Base-by-base conservation (phyloP, 2,888 invertebrate species). In the Icerya purchasi region DNA sequence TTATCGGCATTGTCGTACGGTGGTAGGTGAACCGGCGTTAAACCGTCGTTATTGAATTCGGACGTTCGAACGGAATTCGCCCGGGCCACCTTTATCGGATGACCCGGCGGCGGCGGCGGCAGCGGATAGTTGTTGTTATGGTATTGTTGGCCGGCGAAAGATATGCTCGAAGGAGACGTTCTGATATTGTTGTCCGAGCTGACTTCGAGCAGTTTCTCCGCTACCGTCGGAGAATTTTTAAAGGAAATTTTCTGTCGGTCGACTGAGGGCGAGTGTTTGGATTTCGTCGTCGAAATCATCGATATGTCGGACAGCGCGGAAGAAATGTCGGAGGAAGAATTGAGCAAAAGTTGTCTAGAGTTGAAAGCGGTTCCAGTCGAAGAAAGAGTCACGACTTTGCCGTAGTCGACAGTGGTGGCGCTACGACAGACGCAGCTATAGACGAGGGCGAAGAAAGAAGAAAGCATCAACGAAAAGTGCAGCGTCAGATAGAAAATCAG, bases 401-500 rank as follows among this genome's bases (percentile, higher is more conserved):
- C 58, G 50, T 63, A 68, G n/a, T n/a, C n/a, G 14, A 8, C 36
- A 14, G 2, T 2, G 25, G 1, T 49, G n/a, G 22, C 25, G 54
- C 22, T 59, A 50, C 50, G 60, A 52, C 64, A 68, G n/a, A n/a
- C n/a, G 67, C 73, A 69, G 49, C 71, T 69, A 22, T 70, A 69
- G 2, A 74, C 65, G 62, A 75, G 72, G 5, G 36, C 5, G 14
- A 36, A 36, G 5, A 36, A 8, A 25, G 74, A 72, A 51, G 36
- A 36, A 8, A 36, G 36, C 14, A 36, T 36, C 14, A 79, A 68
- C 59, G 76, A 69, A 3, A 74, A 70, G 68, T 78, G 76, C 59
- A 79, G 68, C 14, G 73, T 72, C 55, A 77, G 68, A 58, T 76
- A 73, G 65, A 77, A 74, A 62, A 77, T 70, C 65, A 73, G 73